Evolutionary conservation across 2,113 vertebrate genomes (phyloP).

Genomic region (Antennarius striatus): DNA sequence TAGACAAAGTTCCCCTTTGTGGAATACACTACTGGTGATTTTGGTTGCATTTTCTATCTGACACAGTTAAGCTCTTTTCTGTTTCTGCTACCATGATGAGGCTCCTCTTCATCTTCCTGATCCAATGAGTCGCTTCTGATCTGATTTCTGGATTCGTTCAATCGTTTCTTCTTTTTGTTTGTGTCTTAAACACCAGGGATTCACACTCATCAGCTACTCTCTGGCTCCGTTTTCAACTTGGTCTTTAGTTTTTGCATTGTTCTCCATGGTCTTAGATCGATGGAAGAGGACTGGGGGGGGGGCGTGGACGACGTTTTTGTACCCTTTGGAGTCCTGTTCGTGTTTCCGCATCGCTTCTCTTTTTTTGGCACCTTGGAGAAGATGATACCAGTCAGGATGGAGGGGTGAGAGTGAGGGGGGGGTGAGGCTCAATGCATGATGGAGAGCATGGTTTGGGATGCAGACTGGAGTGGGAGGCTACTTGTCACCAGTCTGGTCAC

Average conservation of each 20-base stretch:
- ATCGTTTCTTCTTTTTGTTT: slow-evolving; percentile 35
- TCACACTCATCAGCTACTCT: slow-evolving; percentile 42
- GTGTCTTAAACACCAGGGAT: slow-evolving; percentile 36
- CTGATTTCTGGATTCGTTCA: too few species aligned
- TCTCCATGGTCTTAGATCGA: slow-evolving; percentile 54
- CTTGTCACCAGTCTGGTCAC: slow-evolving; percentile 85
- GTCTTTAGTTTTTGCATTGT: slow-evolving; percentile 60
- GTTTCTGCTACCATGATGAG: slow-evolving; percentile 60
- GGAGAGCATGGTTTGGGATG: slow-evolving; percentile 48
- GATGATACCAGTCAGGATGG: slow-evolving; percentile 54
- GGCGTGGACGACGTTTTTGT: slow-evolving; percentile 37
- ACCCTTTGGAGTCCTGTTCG: slow-evolving; percentile 77
- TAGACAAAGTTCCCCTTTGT: slow-evolving; percentile 77
- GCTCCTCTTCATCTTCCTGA: slow-evolving; percentile 31
- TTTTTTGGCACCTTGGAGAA: slow-evolving; percentile 94
- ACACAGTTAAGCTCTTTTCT: slow-evolving; percentile 50
- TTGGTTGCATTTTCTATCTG: slow-evolving; percentile 26
- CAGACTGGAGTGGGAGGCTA: slow-evolving; percentile 66
- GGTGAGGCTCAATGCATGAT: slow-evolving; percentile 54
- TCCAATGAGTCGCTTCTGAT: neutral
- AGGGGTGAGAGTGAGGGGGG: slow-evolving; percentile 31
- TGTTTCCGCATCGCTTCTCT: slow-evolving; percentile 79
- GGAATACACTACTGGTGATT: slow-evolving; percentile 66
- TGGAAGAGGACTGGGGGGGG: slow-evolving; percentile 44
- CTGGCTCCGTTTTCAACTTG: slow-evolving; percentile 42